Evolutionary conservation across 2,888 invertebrate species (phyloP).

Genomic region (Drosophila yooni): DNA sequence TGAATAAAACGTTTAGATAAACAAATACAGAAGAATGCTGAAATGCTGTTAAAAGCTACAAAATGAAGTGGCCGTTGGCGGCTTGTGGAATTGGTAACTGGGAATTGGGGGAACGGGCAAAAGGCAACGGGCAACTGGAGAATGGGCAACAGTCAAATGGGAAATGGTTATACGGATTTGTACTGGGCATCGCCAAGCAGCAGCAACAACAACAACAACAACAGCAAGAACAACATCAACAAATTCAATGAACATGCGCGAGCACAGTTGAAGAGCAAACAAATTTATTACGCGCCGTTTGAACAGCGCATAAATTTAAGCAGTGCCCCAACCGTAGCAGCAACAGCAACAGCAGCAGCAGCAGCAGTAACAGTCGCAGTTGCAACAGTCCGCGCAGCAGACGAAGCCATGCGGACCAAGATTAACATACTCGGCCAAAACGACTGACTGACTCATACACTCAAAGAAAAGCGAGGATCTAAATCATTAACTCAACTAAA

Average conservation of each 20-base stretch:
- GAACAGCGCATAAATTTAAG: constrained; percentile 82
- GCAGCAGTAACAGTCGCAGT: constrained; percentile 3
- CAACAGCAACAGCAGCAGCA: constrained; percentile 8
- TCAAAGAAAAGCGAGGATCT: background rate
- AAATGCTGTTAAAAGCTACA: constrained; percentile 80
- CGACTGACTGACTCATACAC: constrained; percentile 36
- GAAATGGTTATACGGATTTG: constrained; percentile 42
- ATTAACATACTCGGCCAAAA: constrained; percentile 73
- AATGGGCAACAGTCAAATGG: constrained; percentile 11
- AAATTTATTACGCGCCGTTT: constrained; percentile 82
- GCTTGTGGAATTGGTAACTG: constrained; percentile 43
- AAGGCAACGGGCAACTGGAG: constrained; percentile 3
- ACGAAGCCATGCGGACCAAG: constrained; percentile 66
- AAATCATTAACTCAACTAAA: background rate
- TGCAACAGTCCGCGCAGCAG: constrained; percentile 13
- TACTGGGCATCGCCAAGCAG: constrained; percentile 21
- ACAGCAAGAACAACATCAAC: constrained; percentile 52
- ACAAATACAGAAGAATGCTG: constrained; percentile 82
- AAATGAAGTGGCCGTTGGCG: constrained; percentile 78
- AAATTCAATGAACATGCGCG: constrained; percentile 82
- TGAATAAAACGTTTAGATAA: constrained; percentile 82
- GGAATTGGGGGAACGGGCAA: constrained; percentile 9
- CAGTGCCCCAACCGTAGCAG: constrained; percentile 26
- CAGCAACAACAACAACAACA: constrained; percentile 46
- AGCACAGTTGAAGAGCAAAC: constrained; percentile 82